These are phyloP conservation scores for Pristionchus exspectatus DNA, from an alignment of 2,888 invertebrate species.

Conservation along the genomic window DNA sequence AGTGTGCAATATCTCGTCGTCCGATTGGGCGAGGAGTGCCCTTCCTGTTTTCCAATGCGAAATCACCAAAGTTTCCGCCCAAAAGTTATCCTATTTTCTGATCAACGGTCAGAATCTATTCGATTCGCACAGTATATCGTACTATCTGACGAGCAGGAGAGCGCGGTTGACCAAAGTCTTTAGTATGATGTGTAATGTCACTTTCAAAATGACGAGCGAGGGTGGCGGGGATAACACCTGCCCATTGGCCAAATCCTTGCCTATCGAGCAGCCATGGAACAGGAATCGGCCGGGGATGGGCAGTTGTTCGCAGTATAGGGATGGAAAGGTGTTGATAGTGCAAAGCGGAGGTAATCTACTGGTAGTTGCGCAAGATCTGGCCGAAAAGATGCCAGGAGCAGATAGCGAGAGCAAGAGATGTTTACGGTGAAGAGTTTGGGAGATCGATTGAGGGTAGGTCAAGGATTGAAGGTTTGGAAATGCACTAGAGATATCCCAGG, in stretches of 20 bases:
- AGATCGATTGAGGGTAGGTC: not conserved
- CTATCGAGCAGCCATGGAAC: not conserved
- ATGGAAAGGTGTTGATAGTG: slow-evolving; percentile 14
- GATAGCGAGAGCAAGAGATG: not conserved
- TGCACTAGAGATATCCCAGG: not conserved
- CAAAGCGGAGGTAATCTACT: not conserved
- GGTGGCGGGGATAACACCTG: not conserved
- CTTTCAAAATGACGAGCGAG: not conserved
- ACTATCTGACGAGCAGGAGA: too few species aligned
- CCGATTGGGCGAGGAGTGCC: not conserved
- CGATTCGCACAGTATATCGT: too few species aligned
- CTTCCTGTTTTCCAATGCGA: not conserved
- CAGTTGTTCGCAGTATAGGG: not conserved
- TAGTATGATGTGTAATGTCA: not conserved
- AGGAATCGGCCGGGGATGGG: not conserved
- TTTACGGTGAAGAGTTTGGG: not conserved
- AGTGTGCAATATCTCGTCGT: not conserved
- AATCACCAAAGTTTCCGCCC: not conserved
- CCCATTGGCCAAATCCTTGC: not conserved
- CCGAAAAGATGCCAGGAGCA: not conserved
- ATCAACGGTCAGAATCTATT: not conserved
- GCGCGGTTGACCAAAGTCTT: not conserved
- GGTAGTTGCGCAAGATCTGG: not conserved
- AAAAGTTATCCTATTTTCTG: not conserved
- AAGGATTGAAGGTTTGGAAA: not conserved